phyloP scores from a whole-genome alignment of 2,888 invertebrate species.

The Cataglyphis altisquamis region DNA sequence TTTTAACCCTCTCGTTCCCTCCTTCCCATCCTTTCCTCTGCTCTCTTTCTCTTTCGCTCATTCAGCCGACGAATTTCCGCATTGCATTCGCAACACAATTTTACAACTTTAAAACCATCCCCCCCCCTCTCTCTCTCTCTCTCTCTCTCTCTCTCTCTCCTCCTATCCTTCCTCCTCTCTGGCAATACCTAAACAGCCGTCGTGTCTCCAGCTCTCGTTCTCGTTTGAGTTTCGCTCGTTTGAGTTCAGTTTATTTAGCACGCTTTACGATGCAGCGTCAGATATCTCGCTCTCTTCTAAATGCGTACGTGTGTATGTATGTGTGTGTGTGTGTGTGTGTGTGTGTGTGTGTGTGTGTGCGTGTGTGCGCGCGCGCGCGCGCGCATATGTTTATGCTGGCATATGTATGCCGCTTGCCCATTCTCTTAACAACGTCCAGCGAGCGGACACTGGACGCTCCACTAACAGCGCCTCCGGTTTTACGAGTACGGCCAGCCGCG shows the following conservation, averaged over 20 bases:
- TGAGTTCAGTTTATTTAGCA: conserved; percentile 55
- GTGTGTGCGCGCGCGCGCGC: neutral
- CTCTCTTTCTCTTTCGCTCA: conserved; percentile 24
- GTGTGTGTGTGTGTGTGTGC: neutral
- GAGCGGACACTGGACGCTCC: conserved; percentile 31
- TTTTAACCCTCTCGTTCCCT: neutral
- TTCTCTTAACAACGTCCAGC: conserved; percentile 54
- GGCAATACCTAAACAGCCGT: conserved; percentile 19
- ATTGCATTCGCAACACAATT: conserved; percentile 54
- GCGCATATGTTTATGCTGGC: conserved; percentile 6
- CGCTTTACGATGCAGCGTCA: conserved; percentile 58
- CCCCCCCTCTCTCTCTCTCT: neutral
- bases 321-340: conserved; percentile 17
- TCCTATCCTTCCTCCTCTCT: neutral
- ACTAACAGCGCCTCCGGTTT: conserved; percentile 54
- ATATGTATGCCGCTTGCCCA: conserved; percentile 16
- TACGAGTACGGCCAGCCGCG: conserved; percentile 34
- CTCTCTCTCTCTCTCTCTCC: too few species aligned
- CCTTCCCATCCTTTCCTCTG: neutral
- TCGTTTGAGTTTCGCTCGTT: conserved; percentile 59
- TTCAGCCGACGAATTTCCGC: conserved; percentile 51
- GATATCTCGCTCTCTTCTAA: conserved; percentile 36
- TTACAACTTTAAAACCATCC: conserved; percentile 52
- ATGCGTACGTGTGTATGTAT: neutral
- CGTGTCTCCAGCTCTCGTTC: conserved; percentile 1